Percentiles rank a stretch among this genome's conserved stretches.
phyloP scores from a whole-genome alignment of 1,140 invertebrate species.

The Aphis gossypii region DNA sequence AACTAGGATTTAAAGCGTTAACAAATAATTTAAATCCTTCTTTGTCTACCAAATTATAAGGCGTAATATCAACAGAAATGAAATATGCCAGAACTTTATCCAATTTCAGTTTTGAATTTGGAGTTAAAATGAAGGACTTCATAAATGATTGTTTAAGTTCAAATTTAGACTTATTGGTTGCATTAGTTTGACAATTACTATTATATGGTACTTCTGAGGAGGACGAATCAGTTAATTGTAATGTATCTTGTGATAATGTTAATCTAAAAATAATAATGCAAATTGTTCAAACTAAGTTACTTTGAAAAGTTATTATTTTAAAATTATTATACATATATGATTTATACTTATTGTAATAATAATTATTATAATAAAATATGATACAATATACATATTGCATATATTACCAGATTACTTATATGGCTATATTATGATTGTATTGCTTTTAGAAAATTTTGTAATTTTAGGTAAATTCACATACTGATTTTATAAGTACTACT shows the following conservation, averaged over 20 bases:
- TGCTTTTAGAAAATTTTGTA: background rate
- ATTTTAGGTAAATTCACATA: background rate
- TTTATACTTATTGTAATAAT: background rate
- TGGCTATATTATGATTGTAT: background rate
- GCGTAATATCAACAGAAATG: conserved; percentile 60
- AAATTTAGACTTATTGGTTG: background rate
- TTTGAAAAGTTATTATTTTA: too few species aligned
- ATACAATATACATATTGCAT: conserved; percentile 2
- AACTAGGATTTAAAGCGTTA: conserved; percentile 59
- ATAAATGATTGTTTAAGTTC: conserved; percentile 7
- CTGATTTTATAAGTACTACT: background rate
- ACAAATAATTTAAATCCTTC: conserved; percentile 60
- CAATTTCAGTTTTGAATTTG: conserved; percentile 49
- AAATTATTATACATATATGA: too few species aligned
- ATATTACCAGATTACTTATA: background rate
- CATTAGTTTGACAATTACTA: background rate
- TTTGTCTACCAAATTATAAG: conserved; percentile 60
- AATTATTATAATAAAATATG: conserved; percentile 13
- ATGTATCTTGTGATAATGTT: conserved; percentile 19
- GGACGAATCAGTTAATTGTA: background rate
- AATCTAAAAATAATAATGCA: conserved; percentile 9
- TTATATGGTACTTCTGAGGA: background rate
- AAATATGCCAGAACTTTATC: conserved; percentile 59
- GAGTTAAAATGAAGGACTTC: conserved; percentile 23
- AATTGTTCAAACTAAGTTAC: background rate